phyloP scores from a whole-genome alignment of 2,888 invertebrate species.

The Trachelus tabidus region DNA sequence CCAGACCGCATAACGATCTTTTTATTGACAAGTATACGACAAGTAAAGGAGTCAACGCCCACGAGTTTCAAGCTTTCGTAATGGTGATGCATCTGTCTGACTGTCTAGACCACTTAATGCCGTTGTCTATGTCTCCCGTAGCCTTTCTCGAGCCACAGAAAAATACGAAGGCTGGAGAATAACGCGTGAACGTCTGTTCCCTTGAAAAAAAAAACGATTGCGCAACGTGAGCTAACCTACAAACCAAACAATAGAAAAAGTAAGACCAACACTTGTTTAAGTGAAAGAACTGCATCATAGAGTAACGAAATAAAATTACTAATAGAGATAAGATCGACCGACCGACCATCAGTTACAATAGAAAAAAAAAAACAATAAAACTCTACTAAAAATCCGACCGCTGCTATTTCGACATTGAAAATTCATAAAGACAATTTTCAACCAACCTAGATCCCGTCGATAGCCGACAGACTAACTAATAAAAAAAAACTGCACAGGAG shows the following conservation, averaged over 20 bases:
- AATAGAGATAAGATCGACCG: too few species aligned
- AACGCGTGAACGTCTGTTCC: background rate
- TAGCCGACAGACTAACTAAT: background rate
- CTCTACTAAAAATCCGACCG: background rate
- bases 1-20: conserved; percentile 47
- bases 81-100: conserved; percentile 22
- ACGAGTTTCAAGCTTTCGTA: conserved; percentile 32
- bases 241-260: background rate
- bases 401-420: background rate
- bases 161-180: background rate
- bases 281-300: background rate
- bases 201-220: background rate
- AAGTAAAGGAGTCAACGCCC: conserved; percentile 35
- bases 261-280: background rate
- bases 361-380: background rate
- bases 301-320: background rate
- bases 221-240: background rate
- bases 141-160: conserved; percentile 10
- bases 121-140: conserved; percentile 19
- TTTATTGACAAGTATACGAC: conserved; percentile 53
- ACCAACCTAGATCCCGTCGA: background rate
- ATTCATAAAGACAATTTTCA: background rate
- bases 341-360: background rate
- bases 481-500: background rate
- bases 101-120: conserved; percentile 23